Evolutionary conservation across 2,888 invertebrate genomes (phyloP), one percentile per base, ranked within the genome.

Genomic region (Nudaria mundana): DNA sequence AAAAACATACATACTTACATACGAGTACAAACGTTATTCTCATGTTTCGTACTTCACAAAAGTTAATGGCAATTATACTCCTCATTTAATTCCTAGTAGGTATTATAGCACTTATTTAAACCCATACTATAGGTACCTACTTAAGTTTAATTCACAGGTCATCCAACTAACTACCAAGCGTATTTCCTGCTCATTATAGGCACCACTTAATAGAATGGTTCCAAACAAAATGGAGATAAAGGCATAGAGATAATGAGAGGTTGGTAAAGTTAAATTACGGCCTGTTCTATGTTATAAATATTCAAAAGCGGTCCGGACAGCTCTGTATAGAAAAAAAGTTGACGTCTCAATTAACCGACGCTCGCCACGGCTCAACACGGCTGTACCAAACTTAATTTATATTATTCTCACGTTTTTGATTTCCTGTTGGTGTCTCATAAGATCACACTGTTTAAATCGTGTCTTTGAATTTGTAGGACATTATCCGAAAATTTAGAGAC

Each of bases 271-370:
- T 77, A 81, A 85, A 84, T 84, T 84, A 85, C 76, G 73, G 78
- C 50, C 69, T 72, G 66, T 71, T 73, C 76, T 28, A 71, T 68
- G 76, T 79, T 82, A 86, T 88, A 86, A 87, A 86, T 86, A 86
- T 86, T 85, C 80, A 81, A 78, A 74, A 78, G 66, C 63, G 62
- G 63, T 55, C 49, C 38, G 61, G 43, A 26, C 50, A 62, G 70
- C 57, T 57, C 53, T 56, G 59, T 57, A 75, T 69, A 65, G 71
- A 7, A 20, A 86, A 86, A 86, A 86, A 85, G 78, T 76, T 86
- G 84, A 88, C 84, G 82, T 86, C 87, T 88, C 87, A 87, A 88
- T 88, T 87, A 88, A 82, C 81, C 78, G 64, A 62, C 56, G 41
- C 63, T 64, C 61, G 52, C 49, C 50, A 35, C 58, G 50, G 50